Conservation (phyloP, 2,113 vertebrate species). For the Stomatorhinus ivindoensis region DNA sequence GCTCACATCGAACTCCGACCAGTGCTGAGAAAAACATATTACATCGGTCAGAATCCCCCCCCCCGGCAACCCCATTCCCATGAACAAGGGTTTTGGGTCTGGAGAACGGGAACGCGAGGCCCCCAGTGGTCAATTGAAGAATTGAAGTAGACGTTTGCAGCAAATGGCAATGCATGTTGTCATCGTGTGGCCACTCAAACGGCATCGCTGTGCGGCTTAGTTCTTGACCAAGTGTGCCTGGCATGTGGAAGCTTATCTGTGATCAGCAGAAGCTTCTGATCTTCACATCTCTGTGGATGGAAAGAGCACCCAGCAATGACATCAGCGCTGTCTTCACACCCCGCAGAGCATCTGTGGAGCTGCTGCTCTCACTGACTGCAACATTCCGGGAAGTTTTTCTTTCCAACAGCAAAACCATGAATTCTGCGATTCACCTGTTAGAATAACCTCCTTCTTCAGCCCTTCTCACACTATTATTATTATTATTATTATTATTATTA, state of each 20-base stretch:
- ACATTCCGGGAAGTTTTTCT: not conserved
- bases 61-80: not conserved
- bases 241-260: not conserved
- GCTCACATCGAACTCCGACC: slow-evolving; percentile 10
- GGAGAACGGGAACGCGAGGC: not conserved
- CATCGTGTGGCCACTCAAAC: not conserved
- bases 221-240: not conserved
- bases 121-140: not conserved
- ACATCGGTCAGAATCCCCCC: not conserved
- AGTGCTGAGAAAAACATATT: slow-evolving; percentile 23
- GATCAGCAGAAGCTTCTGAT: not conserved
- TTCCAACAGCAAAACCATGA: not conserved
- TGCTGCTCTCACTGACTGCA: not conserved
- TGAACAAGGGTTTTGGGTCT: not conserved
- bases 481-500: slow-evolving; percentile 6
- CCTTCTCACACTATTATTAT: not conserved
- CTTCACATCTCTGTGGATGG: not conserved
- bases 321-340: not conserved
- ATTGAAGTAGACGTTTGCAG: too few species aligned
- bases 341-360: not conserved
- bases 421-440: not conserved
- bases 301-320: not conserved
- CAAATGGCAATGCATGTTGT: not conserved
- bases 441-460: not conserved
- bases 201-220: not conserved